Conservation (phyloP, 2,113 vertebrate genomes). For the Cynopterus brachyotis region DNA sequence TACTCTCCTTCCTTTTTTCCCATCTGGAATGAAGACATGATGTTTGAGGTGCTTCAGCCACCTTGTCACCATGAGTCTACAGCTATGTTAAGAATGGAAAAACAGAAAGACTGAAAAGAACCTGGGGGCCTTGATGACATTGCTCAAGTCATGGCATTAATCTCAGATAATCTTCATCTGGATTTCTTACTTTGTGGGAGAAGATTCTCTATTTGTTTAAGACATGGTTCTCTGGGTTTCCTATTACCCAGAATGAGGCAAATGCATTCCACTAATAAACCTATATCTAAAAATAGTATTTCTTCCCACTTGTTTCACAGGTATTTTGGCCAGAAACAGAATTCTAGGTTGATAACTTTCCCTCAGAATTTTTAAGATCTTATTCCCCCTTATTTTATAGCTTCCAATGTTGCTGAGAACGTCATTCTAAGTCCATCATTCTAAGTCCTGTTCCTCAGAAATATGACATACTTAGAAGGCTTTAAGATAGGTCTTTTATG, state of each 20-base stretch:
- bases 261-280: background rate
- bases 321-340: conserved; percentile 9
- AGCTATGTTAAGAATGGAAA: background rate
- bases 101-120: background rate
- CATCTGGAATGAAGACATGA: background rate
- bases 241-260: background rate
- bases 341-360: background rate
- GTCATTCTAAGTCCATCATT: background rate
- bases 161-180: background rate
- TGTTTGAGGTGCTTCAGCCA: background rate
- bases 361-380: background rate
- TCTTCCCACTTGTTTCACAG: background rate
- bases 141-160: background rate
- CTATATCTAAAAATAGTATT: background rate
- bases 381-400: background rate
- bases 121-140: background rate
- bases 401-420: background rate
- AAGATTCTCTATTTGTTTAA: background rate
- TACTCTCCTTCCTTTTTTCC: background rate
- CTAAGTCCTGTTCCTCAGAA: background rate
- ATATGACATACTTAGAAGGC: background rate
- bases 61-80: background rate
- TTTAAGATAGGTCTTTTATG: background rate
- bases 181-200: background rate
- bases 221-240: background rate